phyloP scores from a whole-genome alignment of 2,888 invertebrate genomes.

The Venustoraphidia nigricollis region DNA sequence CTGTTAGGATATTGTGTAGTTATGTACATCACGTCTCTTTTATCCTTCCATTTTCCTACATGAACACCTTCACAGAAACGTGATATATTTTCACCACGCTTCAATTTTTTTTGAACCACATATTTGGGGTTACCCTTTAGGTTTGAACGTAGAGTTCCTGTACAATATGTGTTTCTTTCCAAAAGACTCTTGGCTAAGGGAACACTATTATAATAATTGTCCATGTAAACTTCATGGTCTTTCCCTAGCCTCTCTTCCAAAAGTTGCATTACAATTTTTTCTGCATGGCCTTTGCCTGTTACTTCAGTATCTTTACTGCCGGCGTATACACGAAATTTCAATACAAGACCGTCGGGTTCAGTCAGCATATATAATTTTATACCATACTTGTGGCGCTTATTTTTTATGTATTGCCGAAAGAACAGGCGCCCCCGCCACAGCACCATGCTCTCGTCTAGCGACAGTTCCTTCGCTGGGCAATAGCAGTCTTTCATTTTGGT shows the following conservation, averaged over 20 bases:
- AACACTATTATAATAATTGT: slow-evolving; percentile 19
- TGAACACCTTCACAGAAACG: slow-evolving; percentile 14
- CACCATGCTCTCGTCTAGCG: not conserved
- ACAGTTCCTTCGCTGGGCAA: not conserved
- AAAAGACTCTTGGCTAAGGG: slow-evolving; percentile 17
- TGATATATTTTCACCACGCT: slow-evolving; percentile 12
- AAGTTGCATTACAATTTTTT: slow-evolving; percentile 18
- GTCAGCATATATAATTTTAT: slow-evolving; percentile 21
- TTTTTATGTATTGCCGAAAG: not conserved
- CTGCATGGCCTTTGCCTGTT: slow-evolving; percentile 13
- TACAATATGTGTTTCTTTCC: slow-evolving; percentile 17
- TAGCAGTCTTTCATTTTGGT: not conserved
- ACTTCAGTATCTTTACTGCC: slow-evolving; percentile 7
- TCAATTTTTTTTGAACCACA: slow-evolving; percentile 13
- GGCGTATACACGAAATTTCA: slow-evolving; percentile 11
- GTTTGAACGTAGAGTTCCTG: slow-evolving; percentile 20
- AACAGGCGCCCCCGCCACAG: not conserved
- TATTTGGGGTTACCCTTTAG: slow-evolving; percentile 14
- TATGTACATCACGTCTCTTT: slow-evolving; percentile 17
- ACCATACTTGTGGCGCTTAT: too few species aligned
- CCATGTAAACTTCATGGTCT: slow-evolving; percentile 20
- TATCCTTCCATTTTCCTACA: slow-evolving; percentile 19
- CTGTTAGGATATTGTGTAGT: slow-evolving; percentile 14
- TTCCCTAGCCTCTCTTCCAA: slow-evolving; percentile 17
- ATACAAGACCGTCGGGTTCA: slow-evolving; percentile 19